Evolutionary conservation across 1,140 invertebrate genomes (phyloP).

Genomic region (Pogonus chalceus): DNA sequence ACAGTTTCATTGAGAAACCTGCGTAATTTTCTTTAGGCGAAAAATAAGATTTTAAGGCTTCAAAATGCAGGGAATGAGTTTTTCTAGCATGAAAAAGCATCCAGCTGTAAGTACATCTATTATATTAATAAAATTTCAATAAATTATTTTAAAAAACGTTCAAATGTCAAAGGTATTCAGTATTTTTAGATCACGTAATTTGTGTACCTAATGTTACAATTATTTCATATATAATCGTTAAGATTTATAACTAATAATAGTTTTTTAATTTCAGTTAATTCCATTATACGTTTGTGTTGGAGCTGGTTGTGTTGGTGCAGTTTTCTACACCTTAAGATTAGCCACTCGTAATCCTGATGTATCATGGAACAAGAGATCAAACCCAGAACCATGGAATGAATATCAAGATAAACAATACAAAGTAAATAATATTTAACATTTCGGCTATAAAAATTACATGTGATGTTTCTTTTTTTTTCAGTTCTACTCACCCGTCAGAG

Average conservation of each 20-base stretch:
- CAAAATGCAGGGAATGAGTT: slow-evolving; percentile 42
- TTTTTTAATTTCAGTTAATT: slow-evolving; percentile 49
- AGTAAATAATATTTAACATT: slow-evolving; percentile 37
- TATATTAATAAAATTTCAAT: slow-evolving; percentile 6
- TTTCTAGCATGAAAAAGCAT: slow-evolving; percentile 47
- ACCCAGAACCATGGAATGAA: slow-evolving; percentile 70
- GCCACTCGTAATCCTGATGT: slow-evolving; percentile 70
- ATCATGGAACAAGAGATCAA: slow-evolving; percentile 56
- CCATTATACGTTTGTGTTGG: slow-evolving; percentile 65
- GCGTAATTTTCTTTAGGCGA: too few species aligned
- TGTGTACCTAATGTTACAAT: background rate
- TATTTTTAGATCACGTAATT: slow-evolving; percentile 6
- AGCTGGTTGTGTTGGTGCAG: slow-evolving; percentile 47
- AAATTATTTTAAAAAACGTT: slow-evolving; percentile 13
- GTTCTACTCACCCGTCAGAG: slow-evolving; percentile 54
- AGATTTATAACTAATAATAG: slow-evolving; percentile 5
- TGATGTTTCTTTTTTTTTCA: slow-evolving; percentile 36
- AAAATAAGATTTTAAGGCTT: too few species aligned
- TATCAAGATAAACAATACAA: slow-evolving; percentile 74
- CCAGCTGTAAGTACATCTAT: slow-evolving; percentile 44
- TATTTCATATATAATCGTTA: slow-evolving; percentile 9
- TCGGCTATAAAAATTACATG: slow-evolving; percentile 2
- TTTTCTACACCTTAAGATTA: slow-evolving; percentile 53
- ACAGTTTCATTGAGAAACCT: too few species aligned
- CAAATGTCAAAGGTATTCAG: background rate